Evolutionary conservation across 2,888 invertebrate genomes (phyloP).

Genomic region (Cacoxenus indagator): DNA sequence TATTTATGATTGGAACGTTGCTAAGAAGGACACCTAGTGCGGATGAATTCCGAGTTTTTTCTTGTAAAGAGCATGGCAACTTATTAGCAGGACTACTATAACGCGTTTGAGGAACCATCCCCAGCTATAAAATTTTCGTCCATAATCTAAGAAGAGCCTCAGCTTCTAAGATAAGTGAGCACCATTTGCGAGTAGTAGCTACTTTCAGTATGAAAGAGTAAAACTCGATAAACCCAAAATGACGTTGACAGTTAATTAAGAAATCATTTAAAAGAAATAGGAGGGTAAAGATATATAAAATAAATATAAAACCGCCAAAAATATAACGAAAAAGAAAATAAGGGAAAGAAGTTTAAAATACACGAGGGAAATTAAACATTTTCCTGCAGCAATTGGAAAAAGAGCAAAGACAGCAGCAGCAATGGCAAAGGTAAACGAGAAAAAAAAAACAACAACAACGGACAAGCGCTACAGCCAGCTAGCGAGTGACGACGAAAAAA

Average conservation of each 20-base stretch:
- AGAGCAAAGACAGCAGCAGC: slow-evolving; percentile 32
- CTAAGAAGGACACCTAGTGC: too few species aligned
- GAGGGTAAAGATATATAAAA: slow-evolving; percentile 45
- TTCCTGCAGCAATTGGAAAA: slow-evolving; percentile 1
- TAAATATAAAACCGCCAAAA: slow-evolving; percentile 5
- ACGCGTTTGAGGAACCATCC: too few species aligned
- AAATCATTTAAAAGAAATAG: slow-evolving; percentile 64
- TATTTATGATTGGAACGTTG: too few species aligned
- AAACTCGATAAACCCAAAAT: slow-evolving; percentile 8
- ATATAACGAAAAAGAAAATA: slow-evolving; percentile 35
- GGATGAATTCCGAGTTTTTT: too few species aligned
- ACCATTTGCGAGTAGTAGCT: too few species aligned
- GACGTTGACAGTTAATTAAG: slow-evolving; percentile 63
- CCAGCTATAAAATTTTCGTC: too few species aligned
- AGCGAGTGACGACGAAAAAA: too few species aligned
- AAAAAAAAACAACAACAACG: not conserved
- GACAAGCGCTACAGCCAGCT: too few species aligned
- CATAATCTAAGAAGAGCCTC: too few species aligned
- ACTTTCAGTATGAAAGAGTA: slow-evolving; percentile 1
- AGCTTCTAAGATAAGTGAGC: too few species aligned
- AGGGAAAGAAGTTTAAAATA: slow-evolving; percentile 47
- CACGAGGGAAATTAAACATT: slow-evolving; percentile 61
- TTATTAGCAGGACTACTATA: too few species aligned
- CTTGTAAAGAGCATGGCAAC: too few species aligned
- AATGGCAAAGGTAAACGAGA: slow-evolving; percentile 18